phyloP scores from a whole-genome alignment of 1,140 invertebrate genomes.

The Trachelipus rathkii region DNA sequence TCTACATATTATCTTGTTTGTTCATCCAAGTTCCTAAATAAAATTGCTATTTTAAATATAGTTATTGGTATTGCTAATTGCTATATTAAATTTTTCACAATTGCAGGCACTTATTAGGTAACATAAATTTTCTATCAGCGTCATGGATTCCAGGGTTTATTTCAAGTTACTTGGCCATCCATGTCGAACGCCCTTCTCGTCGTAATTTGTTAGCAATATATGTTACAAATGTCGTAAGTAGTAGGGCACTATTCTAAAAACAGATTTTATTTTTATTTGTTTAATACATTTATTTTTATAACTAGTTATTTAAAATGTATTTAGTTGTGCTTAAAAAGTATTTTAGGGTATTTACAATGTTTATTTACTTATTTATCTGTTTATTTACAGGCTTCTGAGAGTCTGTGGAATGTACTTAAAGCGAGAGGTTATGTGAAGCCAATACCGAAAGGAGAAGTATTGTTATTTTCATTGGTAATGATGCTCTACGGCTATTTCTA shows the following conservation, averaged over 20 bases:
- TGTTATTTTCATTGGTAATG: not conserved
- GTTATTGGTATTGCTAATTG: too few relatives aligned
- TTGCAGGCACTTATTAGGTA: not conserved
- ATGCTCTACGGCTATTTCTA: not conserved
- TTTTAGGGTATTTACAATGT: too few relatives aligned
- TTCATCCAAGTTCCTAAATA: too few relatives aligned
- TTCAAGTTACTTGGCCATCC: not conserved
- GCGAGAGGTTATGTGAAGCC: not conserved
- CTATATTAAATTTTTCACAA: not conserved
- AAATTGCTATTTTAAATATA: too few relatives aligned
- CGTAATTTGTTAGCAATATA: not conserved
- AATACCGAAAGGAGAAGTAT: not conserved
- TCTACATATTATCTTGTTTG: too few relatives aligned
- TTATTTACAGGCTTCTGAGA: not conserved
- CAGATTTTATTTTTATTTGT: too few relatives aligned
- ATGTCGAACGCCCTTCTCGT: not conserved
- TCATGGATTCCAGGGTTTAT: not conserved
- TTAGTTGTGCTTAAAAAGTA: too few relatives aligned
- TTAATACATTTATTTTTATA: too few relatives aligned
- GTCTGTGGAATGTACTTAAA: not conserved
- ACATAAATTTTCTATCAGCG: not conserved
- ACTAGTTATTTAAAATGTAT: too few relatives aligned
- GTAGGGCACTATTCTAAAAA: too few relatives aligned
- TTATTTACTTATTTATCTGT: too few relatives aligned
- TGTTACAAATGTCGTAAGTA: slow-evolving; percentile 4